Base-by-base conservation (phyloP, 1,140 invertebrate genomes). In the Tetramorium parvispinum region DNA sequence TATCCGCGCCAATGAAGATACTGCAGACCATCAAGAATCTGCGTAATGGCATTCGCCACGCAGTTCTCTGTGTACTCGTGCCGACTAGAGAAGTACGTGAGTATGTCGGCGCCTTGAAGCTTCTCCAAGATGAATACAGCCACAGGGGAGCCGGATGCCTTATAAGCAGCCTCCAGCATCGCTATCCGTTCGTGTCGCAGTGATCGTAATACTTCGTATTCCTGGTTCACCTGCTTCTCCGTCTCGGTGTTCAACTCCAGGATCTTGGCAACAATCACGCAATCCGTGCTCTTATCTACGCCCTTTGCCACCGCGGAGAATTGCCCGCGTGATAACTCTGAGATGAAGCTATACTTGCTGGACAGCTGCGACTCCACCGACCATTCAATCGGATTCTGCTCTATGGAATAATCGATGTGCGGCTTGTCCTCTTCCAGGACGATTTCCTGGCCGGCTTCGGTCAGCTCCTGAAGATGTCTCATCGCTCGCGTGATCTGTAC, bases 1-100 rank as follows among this genome's bases (percentile, higher is more conserved):
- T 98, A 97, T 1, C 98, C 98, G 92, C 98, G 96, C 97, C 98
- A 98, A 93, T 99, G 98, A 8, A 99, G 95, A 93, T 99, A 99
- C 93, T 99, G 98, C 10, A 99, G 93, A 0, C 96, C 98, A 93
- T 99, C 98, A 51, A 99, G 94, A 3, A 98, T 96, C 94, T 98
- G 98, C 7, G 96, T 96, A 10, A 99, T 96, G 11, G 99, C 97
- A 0, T 96, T 97, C 2, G 98, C 97, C 0, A 99, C 98, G 93
- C 97, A 97, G 93, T 99, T 98, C 95, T 99, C 99, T 0, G 97
- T 97, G 93, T 99, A 99, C 88, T 98, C 97, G 91, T 98, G 97
- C 73, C 97, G 96, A 87, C 97, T 97, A 1, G 98, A 97, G 18
- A 99, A 95, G 92, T 98, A 99, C 0, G 98, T 98, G 0, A 99